Evolutionary conservation across 2,888 invertebrate species (phyloP).

Genomic region (Drosophila prostipennis): DNA sequence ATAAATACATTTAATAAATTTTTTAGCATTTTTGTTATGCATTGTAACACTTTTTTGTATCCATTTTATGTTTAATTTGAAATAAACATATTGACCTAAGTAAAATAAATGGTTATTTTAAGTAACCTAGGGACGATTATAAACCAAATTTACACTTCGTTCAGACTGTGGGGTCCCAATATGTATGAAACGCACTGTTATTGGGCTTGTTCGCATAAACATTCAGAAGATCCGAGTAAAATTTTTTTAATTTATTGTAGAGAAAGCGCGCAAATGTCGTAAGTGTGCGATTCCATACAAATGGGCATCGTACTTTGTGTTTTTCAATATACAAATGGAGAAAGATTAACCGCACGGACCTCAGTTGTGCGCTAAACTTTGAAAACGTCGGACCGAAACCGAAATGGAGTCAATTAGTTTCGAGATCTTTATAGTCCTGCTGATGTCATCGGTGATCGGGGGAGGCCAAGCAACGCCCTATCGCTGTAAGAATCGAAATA

Average conservation of each 20-base stretch:
- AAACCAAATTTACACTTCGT: too few relatives aligned
- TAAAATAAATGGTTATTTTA: too few relatives aligned
- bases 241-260: conserved; percentile 33
- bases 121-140: too few relatives aligned
- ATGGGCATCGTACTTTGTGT: conserved; percentile 14
- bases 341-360: conserved; percentile 53
- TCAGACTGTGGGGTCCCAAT: too few relatives aligned
- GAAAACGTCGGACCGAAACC: conserved; percentile 55
- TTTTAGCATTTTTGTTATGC: too few relatives aligned
- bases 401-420: conserved; percentile 9
- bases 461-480: conserved; percentile 18
- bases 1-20: too few relatives aligned
- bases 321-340: conserved; percentile 31
- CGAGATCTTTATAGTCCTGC: conserved; percentile 9
- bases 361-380: conserved; percentile 70
- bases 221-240: conserved; percentile 15
- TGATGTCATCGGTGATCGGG: conserved; percentile 13
- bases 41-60: too few relatives aligned
- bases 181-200: conserved; percentile 21
- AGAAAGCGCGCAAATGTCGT: conserved; percentile 69
- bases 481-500: conserved; percentile 26
- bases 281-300: conserved; percentile 52
- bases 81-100: too few relatives aligned
- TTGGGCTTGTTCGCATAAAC: conserved; percentile 12
- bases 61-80: too few relatives aligned